Evolutionary conservation across 1,140 invertebrate species (phyloP).

Genomic region (Scaptodrosophila lebanonensis): DNA sequence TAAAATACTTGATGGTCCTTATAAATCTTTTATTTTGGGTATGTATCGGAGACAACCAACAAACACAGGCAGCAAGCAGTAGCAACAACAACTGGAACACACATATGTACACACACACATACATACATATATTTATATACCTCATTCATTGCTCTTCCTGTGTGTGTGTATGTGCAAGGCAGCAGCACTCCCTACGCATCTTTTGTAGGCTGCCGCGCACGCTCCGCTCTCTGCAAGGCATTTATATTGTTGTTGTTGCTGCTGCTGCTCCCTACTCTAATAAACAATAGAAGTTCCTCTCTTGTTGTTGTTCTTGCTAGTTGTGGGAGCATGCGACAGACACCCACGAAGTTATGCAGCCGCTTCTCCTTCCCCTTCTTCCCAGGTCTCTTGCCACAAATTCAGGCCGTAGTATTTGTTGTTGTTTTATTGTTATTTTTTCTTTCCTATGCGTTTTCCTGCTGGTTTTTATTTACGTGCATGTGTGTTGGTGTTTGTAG

Average conservation of each 20-base stretch:
- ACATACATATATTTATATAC: slow-evolving; percentile 2
- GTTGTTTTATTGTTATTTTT: slow-evolving; percentile 55
- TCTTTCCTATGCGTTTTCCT: slow-evolving; percentile 42
- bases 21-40: slow-evolving; percentile 86
- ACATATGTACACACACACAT: slow-evolving; percentile 20
- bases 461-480: slow-evolving; percentile 43
- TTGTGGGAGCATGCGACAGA: slow-evolving; percentile 31
- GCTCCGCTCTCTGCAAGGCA: slow-evolving; percentile 23
- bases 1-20: slow-evolving; percentile 84
- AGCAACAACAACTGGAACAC: slow-evolving; percentile 53
- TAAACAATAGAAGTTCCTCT: slow-evolving; percentile 63
- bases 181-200: slow-evolving; percentile 42
- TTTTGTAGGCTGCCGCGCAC: slow-evolving; percentile 42
- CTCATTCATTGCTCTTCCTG: background rate
- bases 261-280: slow-evolving; percentile 31
- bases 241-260: slow-evolving; percentile 1
- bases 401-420: no score
- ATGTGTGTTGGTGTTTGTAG: slow-evolving; percentile 28
- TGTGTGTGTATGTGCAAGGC: slow-evolving; percentile 29
- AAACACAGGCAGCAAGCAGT: slow-evolving; percentile 21
- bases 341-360: slow-evolving; percentile 16
- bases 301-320: no score
- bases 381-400: slow-evolving; percentile 29
- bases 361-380: background rate
- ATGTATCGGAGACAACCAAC: slow-evolving; percentile 74